Evolutionary conservation across 2,888 invertebrate genomes (phyloP).

Genomic region (Pherbina coryleti): DNA sequence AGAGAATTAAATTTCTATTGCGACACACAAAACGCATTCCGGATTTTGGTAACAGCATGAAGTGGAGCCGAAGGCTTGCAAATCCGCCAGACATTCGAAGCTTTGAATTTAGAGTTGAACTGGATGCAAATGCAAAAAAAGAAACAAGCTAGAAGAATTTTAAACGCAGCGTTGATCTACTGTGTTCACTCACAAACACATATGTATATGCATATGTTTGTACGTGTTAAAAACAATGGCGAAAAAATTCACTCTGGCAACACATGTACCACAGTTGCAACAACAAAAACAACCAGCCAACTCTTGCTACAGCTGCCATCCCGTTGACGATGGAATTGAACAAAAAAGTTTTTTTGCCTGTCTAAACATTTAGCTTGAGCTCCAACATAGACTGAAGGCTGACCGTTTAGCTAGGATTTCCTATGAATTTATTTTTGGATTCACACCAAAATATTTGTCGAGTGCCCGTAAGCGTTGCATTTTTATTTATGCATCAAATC

Average conservation of each 20-base stretch:
- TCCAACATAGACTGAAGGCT: not conserved
- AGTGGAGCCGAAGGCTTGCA: conserved; percentile 10
- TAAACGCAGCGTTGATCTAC: not conserved
- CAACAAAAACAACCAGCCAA: not conserved
- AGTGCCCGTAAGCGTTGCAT: not conserved
- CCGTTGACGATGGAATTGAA: not conserved
- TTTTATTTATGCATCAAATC: not conserved
- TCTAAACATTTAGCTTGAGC: conserved; percentile 8
- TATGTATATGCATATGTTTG: not conserved
- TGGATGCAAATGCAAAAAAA: not conserved
- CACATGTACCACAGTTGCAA: not conserved
- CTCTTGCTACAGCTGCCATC: not conserved
- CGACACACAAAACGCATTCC: not conserved
- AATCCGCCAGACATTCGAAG: conserved; percentile 8
- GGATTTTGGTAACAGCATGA: not conserved
- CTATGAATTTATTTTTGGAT: conserved; percentile 17
- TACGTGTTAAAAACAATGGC: not conserved
- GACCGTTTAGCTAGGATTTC: not conserved
- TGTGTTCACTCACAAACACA: not conserved
- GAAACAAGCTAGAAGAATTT: not conserved
- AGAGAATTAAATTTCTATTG: conserved; percentile 23
- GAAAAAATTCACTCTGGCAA: not conserved
- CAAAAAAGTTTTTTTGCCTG: not conserved
- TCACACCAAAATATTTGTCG: conserved; percentile 3
- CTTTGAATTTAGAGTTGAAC: not conserved